phyloP scores from a whole-genome alignment of 2,113 vertebrate genomes.

The Chelonoidis abingdonii region DNA sequence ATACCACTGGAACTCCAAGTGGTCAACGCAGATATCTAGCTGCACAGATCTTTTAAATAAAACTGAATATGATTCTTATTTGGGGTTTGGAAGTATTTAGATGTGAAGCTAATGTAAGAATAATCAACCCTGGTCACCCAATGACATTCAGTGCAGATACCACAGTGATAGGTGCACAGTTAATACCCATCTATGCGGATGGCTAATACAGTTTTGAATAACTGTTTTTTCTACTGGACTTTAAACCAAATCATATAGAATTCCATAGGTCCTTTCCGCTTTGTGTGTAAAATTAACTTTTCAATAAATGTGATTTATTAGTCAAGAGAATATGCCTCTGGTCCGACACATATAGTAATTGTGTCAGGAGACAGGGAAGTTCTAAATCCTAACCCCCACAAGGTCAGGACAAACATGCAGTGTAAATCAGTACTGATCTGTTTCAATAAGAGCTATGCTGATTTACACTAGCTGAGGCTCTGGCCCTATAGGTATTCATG shows the following conservation, averaged over 20 bases:
- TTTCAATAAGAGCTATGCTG: not conserved
- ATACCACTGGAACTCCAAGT: not conserved
- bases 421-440: not conserved
- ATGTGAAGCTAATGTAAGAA: not conserved
- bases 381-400: not conserved
- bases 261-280: not conserved
- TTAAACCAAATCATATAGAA: not conserved
- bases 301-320: not conserved
- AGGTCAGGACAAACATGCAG: not conserved
- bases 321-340: rapidly evolving
- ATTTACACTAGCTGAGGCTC: not conserved
- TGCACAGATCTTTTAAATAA: not conserved
- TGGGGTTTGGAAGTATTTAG: not conserved
- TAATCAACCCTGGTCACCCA: not conserved
- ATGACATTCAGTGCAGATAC: not conserved
- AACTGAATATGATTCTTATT: not conserved
- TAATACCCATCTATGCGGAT: not conserved
- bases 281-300: not conserved
- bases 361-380: not conserved
- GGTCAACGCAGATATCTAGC: not conserved
- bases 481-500: rapidly evolving
- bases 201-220: not conserved
- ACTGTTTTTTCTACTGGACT: not conserved
- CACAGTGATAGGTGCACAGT: not conserved
- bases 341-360: too few species aligned